Conservation (phyloP, 2,797 vertebrate genomes). For the Salmo trutta region DNA sequence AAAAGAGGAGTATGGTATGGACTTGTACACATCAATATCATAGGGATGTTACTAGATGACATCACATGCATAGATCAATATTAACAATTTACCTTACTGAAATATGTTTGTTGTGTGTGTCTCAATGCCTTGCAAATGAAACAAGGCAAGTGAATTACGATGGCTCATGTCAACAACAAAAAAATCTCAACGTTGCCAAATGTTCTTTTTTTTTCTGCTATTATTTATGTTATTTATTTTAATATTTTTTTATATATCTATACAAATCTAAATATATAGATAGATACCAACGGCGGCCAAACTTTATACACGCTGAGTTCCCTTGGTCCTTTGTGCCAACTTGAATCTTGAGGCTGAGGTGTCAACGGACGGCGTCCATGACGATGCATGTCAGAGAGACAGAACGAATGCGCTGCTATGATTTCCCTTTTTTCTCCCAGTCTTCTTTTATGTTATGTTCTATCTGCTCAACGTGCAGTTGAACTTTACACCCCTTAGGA, state of each 20-base stretch:
- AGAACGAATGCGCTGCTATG: constrained; percentile 66
- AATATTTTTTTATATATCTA: constrained; percentile 53
- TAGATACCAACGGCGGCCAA: constrained; percentile 64
- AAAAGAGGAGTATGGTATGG: constrained; percentile 27
- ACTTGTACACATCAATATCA: constrained; percentile 42
- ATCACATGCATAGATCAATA: constrained; percentile 48
- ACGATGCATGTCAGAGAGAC: constrained; percentile 46
- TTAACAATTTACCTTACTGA: constrained; percentile 57
- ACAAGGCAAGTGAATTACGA: constrained; percentile 35
- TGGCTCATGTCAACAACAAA: constrained; percentile 43
- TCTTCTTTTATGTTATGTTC: constrained; percentile 4
- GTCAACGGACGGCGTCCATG: constrained; percentile 45
- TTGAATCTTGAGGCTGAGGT: constrained; percentile 38
- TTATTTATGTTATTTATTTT: constrained; percentile 78
- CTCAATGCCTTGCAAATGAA: constrained; percentile 46
- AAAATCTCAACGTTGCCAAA: constrained; percentile 76
- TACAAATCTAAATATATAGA: constrained; percentile 59
- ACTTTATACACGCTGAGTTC: constrained; percentile 49
- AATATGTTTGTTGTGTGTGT: constrained; percentile 57
- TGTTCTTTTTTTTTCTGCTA: constrained; percentile 35
- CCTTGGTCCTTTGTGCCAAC: constrained; percentile 75
- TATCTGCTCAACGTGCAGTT: constrained; percentile 2
- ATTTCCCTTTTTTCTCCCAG: constrained; percentile 33
- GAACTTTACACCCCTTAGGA: constrained; percentile 1
- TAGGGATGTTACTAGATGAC: constrained; percentile 49